phyloP scores from a whole-genome alignment of 64 coral and sea anemone species.

The Cladopsammia gracilis region DNA sequence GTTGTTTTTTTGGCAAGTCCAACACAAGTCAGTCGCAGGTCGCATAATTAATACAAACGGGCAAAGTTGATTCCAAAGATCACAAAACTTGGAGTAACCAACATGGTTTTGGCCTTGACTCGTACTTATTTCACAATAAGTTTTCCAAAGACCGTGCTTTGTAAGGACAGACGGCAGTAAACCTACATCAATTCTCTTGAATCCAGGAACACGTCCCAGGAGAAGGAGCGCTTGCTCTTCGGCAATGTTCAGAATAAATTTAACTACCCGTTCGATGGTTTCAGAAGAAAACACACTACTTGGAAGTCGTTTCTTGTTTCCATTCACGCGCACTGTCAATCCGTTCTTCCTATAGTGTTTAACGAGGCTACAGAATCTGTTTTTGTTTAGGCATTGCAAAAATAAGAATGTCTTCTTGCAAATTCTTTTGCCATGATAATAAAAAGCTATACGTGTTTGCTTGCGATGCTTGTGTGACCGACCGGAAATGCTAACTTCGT shows the following conservation, averaged over 20 bases:
- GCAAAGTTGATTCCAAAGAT: slow-evolving; percentile 48
- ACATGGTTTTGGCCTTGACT: background rate
- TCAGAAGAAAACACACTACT: slow-evolving; percentile 24
- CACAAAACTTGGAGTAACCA: slow-evolving; percentile 59
- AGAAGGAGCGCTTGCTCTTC: slow-evolving; percentile 62
- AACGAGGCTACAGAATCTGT: slow-evolving; percentile 47
- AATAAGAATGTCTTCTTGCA: slow-evolving; percentile 57
- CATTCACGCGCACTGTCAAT: slow-evolving; percentile 44
- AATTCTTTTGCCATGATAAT: slow-evolving; percentile 50
- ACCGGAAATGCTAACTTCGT: slow-evolving; percentile 39
- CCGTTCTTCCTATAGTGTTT: slow-evolving; percentile 64
- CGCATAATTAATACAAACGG: slow-evolving; percentile 51
- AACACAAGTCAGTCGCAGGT: slow-evolving; percentile 58
- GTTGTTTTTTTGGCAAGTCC: slow-evolving; percentile 67
- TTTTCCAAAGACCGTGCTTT: slow-evolving; percentile 44
- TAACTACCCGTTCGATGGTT: slow-evolving; percentile 39
- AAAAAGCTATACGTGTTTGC: slow-evolving; percentile 45
- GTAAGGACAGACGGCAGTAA: slow-evolving; percentile 36
- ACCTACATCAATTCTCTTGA: slow-evolving; percentile 50
- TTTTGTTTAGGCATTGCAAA: slow-evolving; percentile 23
- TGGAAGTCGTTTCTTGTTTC: slow-evolving; percentile 61
- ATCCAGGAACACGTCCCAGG: slow-evolving; percentile 60
- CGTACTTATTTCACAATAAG: background rate
- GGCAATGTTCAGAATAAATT: slow-evolving; percentile 61
- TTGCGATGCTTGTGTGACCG: slow-evolving; percentile 44